A percentile compares a stretch with the other conserved stretches of the same genome.
These are phyloP conservation scores for Cydia strobilella DNA, from an alignment of 1,140 invertebrate species.

Conservation along the genomic window DNA sequence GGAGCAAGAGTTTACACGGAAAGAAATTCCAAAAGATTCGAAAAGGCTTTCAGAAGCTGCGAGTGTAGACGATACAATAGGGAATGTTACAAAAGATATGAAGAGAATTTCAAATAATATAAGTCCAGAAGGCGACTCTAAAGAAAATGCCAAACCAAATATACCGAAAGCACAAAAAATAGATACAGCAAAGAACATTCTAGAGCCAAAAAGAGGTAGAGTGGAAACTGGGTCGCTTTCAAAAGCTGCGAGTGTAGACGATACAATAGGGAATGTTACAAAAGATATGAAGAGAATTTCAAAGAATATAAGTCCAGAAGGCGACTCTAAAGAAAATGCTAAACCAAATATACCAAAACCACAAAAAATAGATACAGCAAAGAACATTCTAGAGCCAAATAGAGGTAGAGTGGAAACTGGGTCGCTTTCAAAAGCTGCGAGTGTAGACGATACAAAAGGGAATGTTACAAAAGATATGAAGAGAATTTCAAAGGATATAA, in stretches of 20 bases:
- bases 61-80: slow-evolving; percentile 37
- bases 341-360: slow-evolving; percentile 19
- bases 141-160: slow-evolving; percentile 27
- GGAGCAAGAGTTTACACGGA: slow-evolving; percentile 56
- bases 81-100: neutral
- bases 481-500: neutral
- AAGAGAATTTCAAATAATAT: neutral
- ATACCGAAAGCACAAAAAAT: neutral
- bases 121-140: neutral
- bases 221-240: slow-evolving; percentile 30
- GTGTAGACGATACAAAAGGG: slow-evolving; percentile 35
- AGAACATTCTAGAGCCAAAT: slow-evolving; percentile 2
- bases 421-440: neutral
- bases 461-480: neutral
- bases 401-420: slow-evolving; percentile 36
- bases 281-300: neutral
- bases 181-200: neutral
- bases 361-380: neutral
- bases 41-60: neutral
- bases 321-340: neutral
- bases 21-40: slow-evolving; percentile 25
- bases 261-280: slow-evolving; percentile 41
- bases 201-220: slow-evolving; percentile 34
- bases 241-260: neutral
- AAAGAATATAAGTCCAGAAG: neutral